A percentile compares a stretch with the other conserved stretches of the same genome.
Evolutionary conservation across 2,888 invertebrate genomes (phyloP).

Genomic region (Acrobasis consociella): DNA sequence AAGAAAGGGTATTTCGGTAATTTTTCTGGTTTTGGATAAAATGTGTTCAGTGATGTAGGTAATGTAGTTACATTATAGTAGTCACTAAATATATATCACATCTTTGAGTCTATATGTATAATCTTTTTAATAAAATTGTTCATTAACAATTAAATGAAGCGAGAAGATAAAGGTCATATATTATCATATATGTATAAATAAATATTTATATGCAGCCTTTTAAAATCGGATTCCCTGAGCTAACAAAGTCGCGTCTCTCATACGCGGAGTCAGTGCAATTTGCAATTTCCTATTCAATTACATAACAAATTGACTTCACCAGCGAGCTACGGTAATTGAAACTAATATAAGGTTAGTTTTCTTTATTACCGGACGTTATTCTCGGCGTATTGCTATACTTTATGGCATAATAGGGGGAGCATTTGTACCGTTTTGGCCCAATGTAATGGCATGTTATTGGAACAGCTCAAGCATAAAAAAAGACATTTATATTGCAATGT

Average conservation of each 20-base stretch:
- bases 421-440: slow-evolving; percentile 7
- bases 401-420: slow-evolving; percentile 21
- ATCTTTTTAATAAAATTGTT: too few species aligned
- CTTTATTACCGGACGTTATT: slow-evolving; percentile 40
- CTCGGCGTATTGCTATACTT: slow-evolving; percentile 31
- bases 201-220: background rate
- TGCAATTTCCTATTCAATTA: slow-evolving; percentile 21
- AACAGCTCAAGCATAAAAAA: background rate
- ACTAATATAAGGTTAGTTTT: slow-evolving; percentile 51
- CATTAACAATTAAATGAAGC: too few species aligned
- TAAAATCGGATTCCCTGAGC: background rate
- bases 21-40: too few species aligned
- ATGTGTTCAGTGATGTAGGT: too few species aligned
- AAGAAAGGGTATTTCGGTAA: too few species aligned
- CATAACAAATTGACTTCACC: slow-evolving; percentile 10
- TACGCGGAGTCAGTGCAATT: background rate
- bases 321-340: slow-evolving; percentile 42
- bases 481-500: background rate
- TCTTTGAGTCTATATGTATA: too few species aligned
- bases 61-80: too few species aligned
- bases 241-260: background rate
- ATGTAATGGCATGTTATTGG: slow-evolving; percentile 2
- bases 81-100: too few species aligned
- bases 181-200: too few species aligned
- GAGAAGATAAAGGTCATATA: too few species aligned